Conservation (phyloP, 2,797 vertebrate species). For the Mus spretus region DNA sequence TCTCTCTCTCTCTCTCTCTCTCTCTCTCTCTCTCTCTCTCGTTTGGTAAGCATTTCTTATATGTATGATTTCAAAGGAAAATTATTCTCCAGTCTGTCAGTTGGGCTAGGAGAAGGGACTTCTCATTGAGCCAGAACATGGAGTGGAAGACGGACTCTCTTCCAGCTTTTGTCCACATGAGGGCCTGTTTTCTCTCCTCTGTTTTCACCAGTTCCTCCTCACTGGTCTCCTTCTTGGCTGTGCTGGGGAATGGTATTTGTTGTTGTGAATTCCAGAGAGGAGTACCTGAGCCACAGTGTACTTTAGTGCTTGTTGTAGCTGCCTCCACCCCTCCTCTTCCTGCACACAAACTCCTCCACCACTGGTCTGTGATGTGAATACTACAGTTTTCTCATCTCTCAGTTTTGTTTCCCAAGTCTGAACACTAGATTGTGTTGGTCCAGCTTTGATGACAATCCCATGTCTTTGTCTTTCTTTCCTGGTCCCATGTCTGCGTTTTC, state of each 20-base stretch:
- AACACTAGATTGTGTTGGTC: neutral
- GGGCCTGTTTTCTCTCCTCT: neutral
- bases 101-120: neutral
- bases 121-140: neutral
- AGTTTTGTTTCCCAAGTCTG: neutral
- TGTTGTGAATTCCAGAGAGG: neutral
- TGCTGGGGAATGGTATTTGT: neutral
- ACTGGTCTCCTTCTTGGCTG: neutral
- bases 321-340: neutral
- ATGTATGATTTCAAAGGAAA: conserved; percentile 9
- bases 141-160: neutral
- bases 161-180: neutral
- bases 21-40: neutral
- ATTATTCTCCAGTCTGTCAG: neutral
- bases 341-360: neutral
- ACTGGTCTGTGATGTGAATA: neutral
- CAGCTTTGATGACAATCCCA: neutral
- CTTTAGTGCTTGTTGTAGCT: neutral
- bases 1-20: neutral
- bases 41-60: neutral
- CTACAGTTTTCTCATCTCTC: neutral
- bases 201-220: neutral
- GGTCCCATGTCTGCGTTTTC: neutral
- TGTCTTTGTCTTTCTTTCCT: neutral
- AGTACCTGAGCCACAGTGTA: neutral